phyloP scores from a whole-genome alignment of 2,888 invertebrate species.

The Cetonia aurata region DNA sequence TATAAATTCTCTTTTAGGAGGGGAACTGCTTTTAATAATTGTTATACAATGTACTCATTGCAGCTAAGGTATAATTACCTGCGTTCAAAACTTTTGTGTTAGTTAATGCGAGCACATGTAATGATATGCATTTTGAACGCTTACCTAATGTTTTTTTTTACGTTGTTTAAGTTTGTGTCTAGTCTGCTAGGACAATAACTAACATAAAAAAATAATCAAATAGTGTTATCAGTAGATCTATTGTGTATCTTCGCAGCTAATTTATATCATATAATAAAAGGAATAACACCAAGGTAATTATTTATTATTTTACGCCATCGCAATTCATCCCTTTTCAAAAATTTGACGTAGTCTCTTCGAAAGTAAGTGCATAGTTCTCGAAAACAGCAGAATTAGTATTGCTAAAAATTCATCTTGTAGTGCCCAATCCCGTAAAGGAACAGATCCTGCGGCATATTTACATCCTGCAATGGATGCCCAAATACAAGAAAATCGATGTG shows the following conservation, averaged over 20 bases:
- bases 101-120: no score
- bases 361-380: slow-evolving; percentile 15
- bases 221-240: slow-evolving; percentile 23
- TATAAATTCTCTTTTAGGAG: no score
- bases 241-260: slow-evolving; percentile 17
- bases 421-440: slow-evolving; percentile 22
- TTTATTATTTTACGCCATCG: background rate
- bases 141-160: no score
- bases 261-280: slow-evolving; percentile 1
- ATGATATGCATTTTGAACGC: no score
- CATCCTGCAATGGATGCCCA: slow-evolving; percentile 75
- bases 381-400: background rate
- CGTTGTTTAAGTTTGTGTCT: no score
- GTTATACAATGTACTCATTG: no score
- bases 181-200: slow-evolving; percentile 1
- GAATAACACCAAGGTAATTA: background rate
- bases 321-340: background rate
- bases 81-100: no score
- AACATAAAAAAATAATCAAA: slow-evolving; percentile 17
- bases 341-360: background rate
- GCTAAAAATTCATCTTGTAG: background rate
- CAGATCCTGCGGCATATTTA: slow-evolving; percentile 54
- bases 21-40: no score
- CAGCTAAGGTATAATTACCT: no score
- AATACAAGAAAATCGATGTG: slow-evolving; percentile 77